Base-by-base conservation (phyloP, 2,797 vertebrate species). In the Sitta carolinensis region DNA sequence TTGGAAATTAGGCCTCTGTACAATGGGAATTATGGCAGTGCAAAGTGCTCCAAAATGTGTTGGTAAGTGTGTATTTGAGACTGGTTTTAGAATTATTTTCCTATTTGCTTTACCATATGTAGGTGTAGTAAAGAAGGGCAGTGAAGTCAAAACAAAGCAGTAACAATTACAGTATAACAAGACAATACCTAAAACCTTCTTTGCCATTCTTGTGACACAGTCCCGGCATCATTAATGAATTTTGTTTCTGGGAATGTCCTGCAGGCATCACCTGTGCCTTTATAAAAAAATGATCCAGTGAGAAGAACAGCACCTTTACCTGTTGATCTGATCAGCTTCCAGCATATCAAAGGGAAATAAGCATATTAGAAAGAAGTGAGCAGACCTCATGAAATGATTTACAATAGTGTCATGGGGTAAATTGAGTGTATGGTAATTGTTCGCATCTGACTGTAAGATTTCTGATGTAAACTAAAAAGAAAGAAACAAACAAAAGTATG, bases 201-300 rank as follows among this genome's bases (percentile, higher is more conserved):
- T 79, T 92, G 48, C 36, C 45, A 57, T 92, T 89, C 40, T n/a
- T 87, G 38, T 76, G 62, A 79, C 40, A 81, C 47, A 59, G 29
- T 78, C 69, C 91, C 69, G 87, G 42, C 64, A 79, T 80, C 50
- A 48, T 70, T 89, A 89, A 90, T 64, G 42, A 89, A 73, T 87
- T 96, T 83, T 94, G 57, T 66, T 94, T 88, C 81, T 81, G 90
- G 64, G 59, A 66, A 74, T 90, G 88, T 62, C 57, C 84, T 73
- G 74, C 75, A 93, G 79, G 76, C 79, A 92, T 84, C 40, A 88
- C 59, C 70, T 94, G 42, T 82, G 32, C 32, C 59, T 93, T 92
- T 52, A 36, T 36, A 84, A 77, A 94, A 89, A 72, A 85, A 87
- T 57, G 43, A 79, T 51, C 36, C 51, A 73, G 30, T 64, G 67